Evolutionary conservation across 2,113 vertebrate species (phyloP).

Genomic region (Pomatorhinus ruficollis): DNA sequence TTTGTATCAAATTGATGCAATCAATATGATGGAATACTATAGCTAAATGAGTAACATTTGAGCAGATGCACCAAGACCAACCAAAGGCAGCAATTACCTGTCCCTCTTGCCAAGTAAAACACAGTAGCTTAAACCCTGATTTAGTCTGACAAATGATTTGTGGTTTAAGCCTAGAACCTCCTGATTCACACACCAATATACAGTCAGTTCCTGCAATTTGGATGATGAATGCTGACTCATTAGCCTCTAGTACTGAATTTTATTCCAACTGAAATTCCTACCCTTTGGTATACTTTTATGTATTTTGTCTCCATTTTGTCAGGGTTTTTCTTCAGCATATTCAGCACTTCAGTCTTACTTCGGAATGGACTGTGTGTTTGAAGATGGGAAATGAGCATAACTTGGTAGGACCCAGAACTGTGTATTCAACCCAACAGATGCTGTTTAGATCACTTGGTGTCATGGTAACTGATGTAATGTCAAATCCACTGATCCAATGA

Average conservation of each 20-base stretch:
- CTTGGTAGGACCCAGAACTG: neutral
- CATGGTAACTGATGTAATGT: constrained; percentile 37
- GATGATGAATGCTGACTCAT: neutral
- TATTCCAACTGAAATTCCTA: neutral
- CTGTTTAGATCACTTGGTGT: constrained; percentile 37
- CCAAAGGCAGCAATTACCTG: neutral
- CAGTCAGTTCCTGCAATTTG: neutral
- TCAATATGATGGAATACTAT: neutral
- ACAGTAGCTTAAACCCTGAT: neutral
- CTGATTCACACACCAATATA: neutral
- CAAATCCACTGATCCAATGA: constrained; percentile 17
- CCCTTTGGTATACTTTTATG: neutral
- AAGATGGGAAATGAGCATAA: neutral
- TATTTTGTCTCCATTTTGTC: neutral
- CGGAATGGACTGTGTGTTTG: neutral
- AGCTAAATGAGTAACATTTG: neutral
- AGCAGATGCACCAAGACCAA: neutral
- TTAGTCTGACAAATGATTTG: constrained; percentile 38
- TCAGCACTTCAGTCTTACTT: neutral
- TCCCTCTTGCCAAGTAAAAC: constrained; percentile 6
- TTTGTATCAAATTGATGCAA: neutral
- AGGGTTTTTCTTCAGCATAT: neutral
- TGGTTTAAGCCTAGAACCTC: neutral
- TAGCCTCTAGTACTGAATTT: neutral
- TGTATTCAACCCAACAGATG: neutral